Evolutionary conservation across 1,140 invertebrate species (phyloP), one percentile per base, ranked within the genome.

Genomic region (Hydropsyche tenuis): DNA sequence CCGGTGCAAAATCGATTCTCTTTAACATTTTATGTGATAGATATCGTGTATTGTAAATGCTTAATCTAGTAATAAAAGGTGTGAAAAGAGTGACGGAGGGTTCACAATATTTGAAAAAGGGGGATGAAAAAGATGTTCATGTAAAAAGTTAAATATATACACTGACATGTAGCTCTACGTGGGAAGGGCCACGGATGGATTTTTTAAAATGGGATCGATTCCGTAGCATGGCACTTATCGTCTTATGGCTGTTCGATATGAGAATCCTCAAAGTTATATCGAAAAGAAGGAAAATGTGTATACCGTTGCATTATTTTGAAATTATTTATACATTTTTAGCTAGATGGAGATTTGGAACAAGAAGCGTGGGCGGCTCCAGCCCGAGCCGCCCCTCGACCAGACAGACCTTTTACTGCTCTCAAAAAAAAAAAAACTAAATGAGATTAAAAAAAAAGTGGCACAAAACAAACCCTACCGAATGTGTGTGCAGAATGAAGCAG

Each of bases 1-100:
- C 68, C 83, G 83, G 85, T 86, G 85, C 85, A 86, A 86, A 86
- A 86, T 86, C 85, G 84, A 86, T 85, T 82, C 79, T 60, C 53
- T 73, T 27, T 30, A 51, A 63, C 30, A 4, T 4, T 37, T 37
- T 37, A 37, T 37, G 9, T 37, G 9, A 37, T 37, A 37, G 9
- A 37, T 37, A 37, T 37, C 30, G 30, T 37, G 30, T 37, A 37
- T 9, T 37, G 30, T 37, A 37, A 37, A 37, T 37, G 9, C 30
- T 37, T 37, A 37, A 37, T 37, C 30, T 37, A 37, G 30, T 37
- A 37, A 37, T 37, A 43, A 22, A 66, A 45, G 27, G 20, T 66
- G 20, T 46, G 20, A 63, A 60, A 37, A 37, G 30, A 37, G 3
- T 37, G 30, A 37, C 30, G 30, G 30, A n/a, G 60, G 53, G 12